Base-by-base conservation (phyloP, 2,113 vertebrate genomes). In the Sinocyclocheilus grahami region DNA sequence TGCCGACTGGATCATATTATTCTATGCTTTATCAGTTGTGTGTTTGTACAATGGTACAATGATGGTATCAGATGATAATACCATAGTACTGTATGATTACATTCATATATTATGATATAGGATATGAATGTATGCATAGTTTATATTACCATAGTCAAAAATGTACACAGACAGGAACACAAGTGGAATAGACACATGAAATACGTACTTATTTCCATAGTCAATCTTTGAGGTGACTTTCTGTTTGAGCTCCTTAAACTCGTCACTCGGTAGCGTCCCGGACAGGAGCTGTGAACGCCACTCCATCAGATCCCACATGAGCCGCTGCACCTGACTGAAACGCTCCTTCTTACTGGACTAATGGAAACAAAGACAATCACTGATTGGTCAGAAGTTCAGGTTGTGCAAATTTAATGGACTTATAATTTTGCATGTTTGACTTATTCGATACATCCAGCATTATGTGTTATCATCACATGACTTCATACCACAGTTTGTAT, bases 161-260 rank as follows among this genome's bases (percentile, higher is more conserved):
- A 24, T 58, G 60, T 12, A 69, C 48, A 13, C 30, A 75, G 11
- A 22, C 16, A 53, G 6, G 51, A 16, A 81, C 1, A 82, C 39
- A 16, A 85, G 72, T 24, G 16, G 22, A 39, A 80, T 10, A 37
- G 67, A 71, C 69, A 42, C 33, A 10, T 67, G 27, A 39, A 24
- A 63, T 46, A 69, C 93, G 77, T 95, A 99, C 98, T 95, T 98
- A 94, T 99, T 99, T 72, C 98, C 98, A 7, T 99, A 99, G 92
- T 99, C 98, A 51, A 98, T 99, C 94, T 96, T 99, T 83, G 97
- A 99, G 2, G 98, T 99, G 90, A 99, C 96, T 95, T 99, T 99
- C 93, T 99, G 98, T 89, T 99, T 99, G 60, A 99, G 96, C 86
- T 99, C 98, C 91, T 99, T 99, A 89, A 99, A 96, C 89, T 99